Conservation (phyloP, 2,888 invertebrate genomes). For the Coecobrya sp. region DNA sequence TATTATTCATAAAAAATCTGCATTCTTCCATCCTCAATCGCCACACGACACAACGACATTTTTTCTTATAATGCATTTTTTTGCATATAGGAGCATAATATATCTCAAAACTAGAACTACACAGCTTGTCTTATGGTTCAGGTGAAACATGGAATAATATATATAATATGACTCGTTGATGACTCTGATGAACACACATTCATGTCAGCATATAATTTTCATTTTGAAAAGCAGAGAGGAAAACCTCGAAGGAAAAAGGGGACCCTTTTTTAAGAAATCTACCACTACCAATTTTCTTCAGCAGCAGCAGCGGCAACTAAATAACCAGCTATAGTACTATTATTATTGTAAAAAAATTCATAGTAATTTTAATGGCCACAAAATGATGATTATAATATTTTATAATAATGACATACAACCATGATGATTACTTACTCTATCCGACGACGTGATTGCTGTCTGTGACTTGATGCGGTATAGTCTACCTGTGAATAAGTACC, state of each 20-base stretch:
- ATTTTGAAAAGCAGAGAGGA: neutral
- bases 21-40: neutral
- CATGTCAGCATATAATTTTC: neutral
- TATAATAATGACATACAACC: conserved; percentile 1
- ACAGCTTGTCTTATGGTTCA: neutral
- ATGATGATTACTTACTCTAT: conserved; percentile 1
- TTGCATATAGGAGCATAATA: no score
- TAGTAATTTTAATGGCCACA: conserved; percentile 1
- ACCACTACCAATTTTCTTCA: neutral
- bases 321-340: neutral
- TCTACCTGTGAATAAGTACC: neutral
- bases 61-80: neutral
- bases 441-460: neutral
- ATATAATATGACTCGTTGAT: neutral
- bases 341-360: neutral
- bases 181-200: neutral
- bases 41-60: neutral
- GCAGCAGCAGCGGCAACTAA: neutral
- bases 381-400: neutral
- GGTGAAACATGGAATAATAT: neutral
- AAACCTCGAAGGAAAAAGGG: neutral
- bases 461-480: neutral
- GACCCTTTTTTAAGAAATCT: neutral
- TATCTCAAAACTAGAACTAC: no score
- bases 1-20: neutral